Conservation (phyloP, 1,140 invertebrate species). For the Caenorhabditis elegans region WBcel235 BX284603.4:10099001-10099500, state of each 20-base stretch:
- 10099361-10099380: background rate
- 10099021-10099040: background rate
- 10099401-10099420: background rate
- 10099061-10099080: background rate
- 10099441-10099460: no score
- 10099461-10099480: background rate
- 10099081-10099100: background rate
- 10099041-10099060: constrained; percentile 12
- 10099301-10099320: background rate
- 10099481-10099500: constrained; percentile 13
- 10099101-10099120: no score
- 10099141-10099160: no score
- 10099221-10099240: background rate
- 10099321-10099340: constrained; percentile 22
- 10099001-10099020: constrained; percentile 30
- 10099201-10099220: no score
- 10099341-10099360: background rate
- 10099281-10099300: constrained; percentile 35
- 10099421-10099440: constrained; percentile 11
- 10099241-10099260: background rate
- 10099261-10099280: constrained; percentile 15
- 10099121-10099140: no score
- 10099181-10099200: no score
- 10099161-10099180: no score
- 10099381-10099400: background rate